These are phyloP conservation scores for Drosophila pectinifera DNA, from an alignment of 1,140 invertebrate genomes.

Conservation along the genomic window DNA sequence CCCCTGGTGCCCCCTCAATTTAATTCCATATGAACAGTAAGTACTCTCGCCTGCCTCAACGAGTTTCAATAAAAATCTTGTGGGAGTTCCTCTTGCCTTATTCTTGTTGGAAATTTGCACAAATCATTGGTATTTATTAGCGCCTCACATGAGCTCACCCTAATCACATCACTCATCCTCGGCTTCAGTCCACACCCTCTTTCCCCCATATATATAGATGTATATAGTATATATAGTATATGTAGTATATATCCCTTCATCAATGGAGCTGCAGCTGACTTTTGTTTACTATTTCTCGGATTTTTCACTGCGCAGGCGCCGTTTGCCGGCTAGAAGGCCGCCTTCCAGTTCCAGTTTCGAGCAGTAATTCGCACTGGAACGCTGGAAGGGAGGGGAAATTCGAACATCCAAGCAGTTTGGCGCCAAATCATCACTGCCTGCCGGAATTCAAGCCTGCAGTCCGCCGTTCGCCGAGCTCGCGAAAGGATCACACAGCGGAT, in stretches of 20 bases:
- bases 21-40: conserved; percentile 21
- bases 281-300: conserved; percentile 62
- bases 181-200: not conserved
- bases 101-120: conserved; percentile 12
- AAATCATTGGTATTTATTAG: conserved; percentile 43
- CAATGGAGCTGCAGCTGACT: conserved; percentile 65
- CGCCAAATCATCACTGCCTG: conserved; percentile 47
- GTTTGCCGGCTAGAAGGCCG: conserved; percentile 53
- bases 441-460: conserved; percentile 35
- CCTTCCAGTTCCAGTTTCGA: conserved; percentile 58
- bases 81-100: not conserved
- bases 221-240: not conserved
- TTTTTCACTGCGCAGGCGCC: conserved; percentile 45
- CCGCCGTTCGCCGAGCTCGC: conserved; percentile 52
- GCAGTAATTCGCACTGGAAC: conserved; percentile 59
- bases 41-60: conserved; percentile 2
- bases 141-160: conserved; percentile 9
- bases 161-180: conserved; percentile 29
- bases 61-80: conserved; percentile 23
- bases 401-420: conserved; percentile 50
- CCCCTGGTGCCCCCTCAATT: not conserved
- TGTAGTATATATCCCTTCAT: conserved; percentile 19
- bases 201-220: not conserved
- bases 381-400: conserved; percentile 64
- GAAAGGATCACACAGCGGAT: conserved; percentile 53